Base-by-base conservation (phyloP, 2,113 vertebrate genomes). In the Nycticryphes semicollaris region DNA sequence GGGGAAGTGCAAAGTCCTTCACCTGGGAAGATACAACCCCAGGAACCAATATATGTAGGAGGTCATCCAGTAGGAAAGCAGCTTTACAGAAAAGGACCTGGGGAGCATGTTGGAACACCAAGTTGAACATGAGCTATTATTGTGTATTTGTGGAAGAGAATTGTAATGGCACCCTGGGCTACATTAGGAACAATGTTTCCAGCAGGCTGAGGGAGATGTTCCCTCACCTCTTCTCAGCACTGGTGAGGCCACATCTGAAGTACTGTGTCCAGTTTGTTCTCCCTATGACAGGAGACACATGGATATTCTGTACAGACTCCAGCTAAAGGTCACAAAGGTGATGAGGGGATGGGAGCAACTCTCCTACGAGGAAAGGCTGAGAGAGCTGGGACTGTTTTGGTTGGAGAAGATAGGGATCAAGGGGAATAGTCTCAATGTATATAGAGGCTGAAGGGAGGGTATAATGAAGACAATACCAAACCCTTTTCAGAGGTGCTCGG, bases 1-100 rank as follows among this genome's bases (percentile, higher is more conserved):
- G 6, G 9, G 12, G 8, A 81, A 73, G 3, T 1, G 1, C 5
- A 16, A 63, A 39, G 7, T 3, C 12, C 2, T 33, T 5, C 24
- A 45, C 9, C 7, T 15, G 31, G 11, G 5, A 4, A 67, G 25
- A 3, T 56, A 19, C 1, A 48, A 17, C 5, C 5, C 7, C 14
- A 35, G 10, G 18, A 6, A 76, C 10, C 5, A 12, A 1, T 17
- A 18, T 24, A 17, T 19, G 1, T 5, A 68, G 47, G 6, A 10
- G 8, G 6, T 7, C 5, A 15, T 6, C 9, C 23, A 54, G 9
- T 2, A 73, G 53, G 22, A 73, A 73, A 73, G 21, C 5, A 68
- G 6, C 27, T 87, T 69, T 35, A 3, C 48, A 54, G 37, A 8
- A 62, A 67, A 72, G 27, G 21, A 57, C 8, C 27, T 69, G 39